Evolutionary conservation across 2,888 invertebrate genomes (phyloP).

Genomic region (Fragum fragum): DNA sequence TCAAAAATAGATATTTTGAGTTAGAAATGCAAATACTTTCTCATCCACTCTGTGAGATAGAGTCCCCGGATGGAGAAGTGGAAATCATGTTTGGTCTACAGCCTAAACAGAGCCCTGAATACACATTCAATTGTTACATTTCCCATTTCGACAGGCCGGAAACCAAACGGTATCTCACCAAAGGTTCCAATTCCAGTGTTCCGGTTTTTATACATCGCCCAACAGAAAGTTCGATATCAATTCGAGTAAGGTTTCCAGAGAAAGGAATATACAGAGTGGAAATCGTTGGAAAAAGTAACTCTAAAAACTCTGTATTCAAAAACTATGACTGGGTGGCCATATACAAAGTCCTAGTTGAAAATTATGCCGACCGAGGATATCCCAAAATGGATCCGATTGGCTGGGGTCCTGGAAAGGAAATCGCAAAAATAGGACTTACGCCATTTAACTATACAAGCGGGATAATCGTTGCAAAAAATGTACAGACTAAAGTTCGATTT

Average conservation of each 20-base stretch:
- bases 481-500: slow-evolving; percentile 64
- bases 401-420: slow-evolving; percentile 80
- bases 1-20: slow-evolving; percentile 82
- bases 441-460: slow-evolving; percentile 68
- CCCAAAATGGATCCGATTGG: slow-evolving; percentile 81
- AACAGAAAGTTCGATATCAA: slow-evolving; percentile 69
- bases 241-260: slow-evolving; percentile 75
- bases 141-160: slow-evolving; percentile 72
- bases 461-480: slow-evolving; percentile 63
- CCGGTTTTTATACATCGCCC: slow-evolving; percentile 75
- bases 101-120: slow-evolving; percentile 61
- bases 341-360: slow-evolving; percentile 73
- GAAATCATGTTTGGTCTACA: slow-evolving; percentile 78
- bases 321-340: slow-evolving; percentile 76
- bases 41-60: slow-evolving; percentile 75
- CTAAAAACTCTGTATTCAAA: slow-evolving; percentile 67
- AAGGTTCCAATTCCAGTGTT: slow-evolving; percentile 64
- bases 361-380: slow-evolving; percentile 73
- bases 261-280: slow-evolving; percentile 79
- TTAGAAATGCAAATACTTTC: slow-evolving; percentile 77
- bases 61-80: slow-evolving; percentile 74
- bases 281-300: slow-evolving; percentile 79
- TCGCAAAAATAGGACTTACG: slow-evolving; percentile 64
- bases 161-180: slow-evolving; percentile 62
- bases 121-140: slow-evolving; percentile 77